Evolutionary conservation across 2,113 vertebrate species (phyloP).

Genomic region (Paramormyrops kingsleyae): DNA sequence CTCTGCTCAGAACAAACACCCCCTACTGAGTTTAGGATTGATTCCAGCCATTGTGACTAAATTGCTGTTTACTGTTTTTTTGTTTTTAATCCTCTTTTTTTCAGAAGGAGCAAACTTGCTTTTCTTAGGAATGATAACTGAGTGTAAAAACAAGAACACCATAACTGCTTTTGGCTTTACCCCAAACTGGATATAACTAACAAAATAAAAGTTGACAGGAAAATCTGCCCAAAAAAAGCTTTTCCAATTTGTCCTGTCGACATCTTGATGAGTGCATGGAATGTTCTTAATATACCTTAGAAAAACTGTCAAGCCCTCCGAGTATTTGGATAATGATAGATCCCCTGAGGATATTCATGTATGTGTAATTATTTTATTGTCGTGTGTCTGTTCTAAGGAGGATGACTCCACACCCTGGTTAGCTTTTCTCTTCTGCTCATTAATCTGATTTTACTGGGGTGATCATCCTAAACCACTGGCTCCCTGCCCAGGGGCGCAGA

Average conservation of each 20-base stretch:
- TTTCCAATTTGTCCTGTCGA: background rate
- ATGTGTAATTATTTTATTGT: background rate
- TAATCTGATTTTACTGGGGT: background rate
- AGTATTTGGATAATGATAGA: background rate
- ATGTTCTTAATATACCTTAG: background rate
- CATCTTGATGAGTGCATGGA: background rate
- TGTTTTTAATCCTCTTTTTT: background rate
- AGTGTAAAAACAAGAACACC: background rate
- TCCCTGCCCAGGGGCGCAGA: background rate
- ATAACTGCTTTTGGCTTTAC: background rate
- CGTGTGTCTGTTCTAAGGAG: background rate
- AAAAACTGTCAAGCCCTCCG: background rate
- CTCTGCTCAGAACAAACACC: background rate
- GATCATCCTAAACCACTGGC: background rate
- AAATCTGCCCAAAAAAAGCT: background rate
- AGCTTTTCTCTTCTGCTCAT: background rate
- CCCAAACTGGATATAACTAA: background rate
- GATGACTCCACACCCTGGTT: background rate
- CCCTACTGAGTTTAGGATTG: constrained; percentile 3
- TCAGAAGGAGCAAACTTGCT: background rate
- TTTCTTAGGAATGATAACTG: constrained; percentile 37
- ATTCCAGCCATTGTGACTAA: constrained; percentile 33
- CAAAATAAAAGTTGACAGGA: background rate
- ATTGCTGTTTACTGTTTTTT: constrained; percentile 33
- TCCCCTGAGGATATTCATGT: background rate